A percentile compares a stretch with the other conserved stretches of the same genome.
Evolutionary conservation across 1,140 invertebrate genomes (phyloP).

Genomic region (Chelonus insularis): DNA sequence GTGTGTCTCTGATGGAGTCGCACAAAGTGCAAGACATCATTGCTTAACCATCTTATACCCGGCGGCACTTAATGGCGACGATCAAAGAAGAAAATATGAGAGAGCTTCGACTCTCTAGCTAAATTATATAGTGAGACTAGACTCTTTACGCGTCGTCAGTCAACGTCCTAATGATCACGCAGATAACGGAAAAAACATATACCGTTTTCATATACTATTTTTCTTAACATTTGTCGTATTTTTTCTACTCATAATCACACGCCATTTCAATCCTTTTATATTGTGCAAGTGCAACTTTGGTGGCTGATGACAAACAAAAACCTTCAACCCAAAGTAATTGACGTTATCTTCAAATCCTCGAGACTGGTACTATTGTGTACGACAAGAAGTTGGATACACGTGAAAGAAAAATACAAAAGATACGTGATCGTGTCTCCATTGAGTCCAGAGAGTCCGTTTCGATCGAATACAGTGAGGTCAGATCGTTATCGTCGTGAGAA

Average conservation of each 20-base stretch:
- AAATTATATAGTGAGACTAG: conserved; percentile 18
- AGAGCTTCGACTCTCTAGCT: background rate
- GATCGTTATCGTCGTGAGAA: conserved; percentile 37
- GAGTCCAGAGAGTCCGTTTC: conserved; percentile 26
- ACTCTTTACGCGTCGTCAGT: conserved; percentile 7
- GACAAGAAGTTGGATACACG: conserved; percentile 19
- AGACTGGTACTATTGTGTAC: conserved; percentile 36
- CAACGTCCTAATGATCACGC: conserved; percentile 23
- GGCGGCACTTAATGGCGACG: background rate
- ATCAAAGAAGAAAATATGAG: conserved; percentile 5
- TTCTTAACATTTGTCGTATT: background rate
- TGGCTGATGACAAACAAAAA: background rate
- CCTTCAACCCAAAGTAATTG: conserved; percentile 30
- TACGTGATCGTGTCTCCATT: conserved; percentile 27
- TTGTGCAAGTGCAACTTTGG: background rate
- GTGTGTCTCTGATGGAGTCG: conserved; percentile 30
- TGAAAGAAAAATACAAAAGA: background rate
- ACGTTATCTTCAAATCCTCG: conserved; percentile 40
- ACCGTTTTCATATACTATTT: conserved; percentile 13
- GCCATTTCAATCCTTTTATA: too few relatives aligned
- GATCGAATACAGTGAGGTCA: conserved; percentile 38
- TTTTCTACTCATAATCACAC: background rate
- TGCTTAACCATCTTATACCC: conserved; percentile 1
- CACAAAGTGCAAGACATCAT: background rate
- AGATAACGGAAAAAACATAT: conserved; percentile 26